Evolutionary conservation across 2,797 vertebrate genomes (phyloP).

Genomic region (Acrocephalus scirpaceus): DNA sequence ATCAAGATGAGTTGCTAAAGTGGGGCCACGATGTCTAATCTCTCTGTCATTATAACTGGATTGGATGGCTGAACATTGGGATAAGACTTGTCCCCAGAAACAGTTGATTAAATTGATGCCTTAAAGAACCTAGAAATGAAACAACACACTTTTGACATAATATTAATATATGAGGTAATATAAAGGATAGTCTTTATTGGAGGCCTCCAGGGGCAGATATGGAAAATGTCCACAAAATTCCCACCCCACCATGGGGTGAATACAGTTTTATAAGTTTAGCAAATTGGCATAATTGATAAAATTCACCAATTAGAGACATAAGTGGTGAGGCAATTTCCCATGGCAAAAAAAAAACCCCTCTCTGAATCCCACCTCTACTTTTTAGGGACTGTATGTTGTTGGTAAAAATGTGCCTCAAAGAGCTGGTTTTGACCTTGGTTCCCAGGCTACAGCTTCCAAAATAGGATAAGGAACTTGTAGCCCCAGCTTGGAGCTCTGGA

Average conservation of each 20-base stretch:
- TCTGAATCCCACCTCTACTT: not conserved
- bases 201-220: not conserved
- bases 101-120: not conserved
- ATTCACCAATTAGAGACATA: not conserved
- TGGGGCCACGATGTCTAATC: not conserved
- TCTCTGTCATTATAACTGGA: slow-evolving; percentile 6
- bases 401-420: not conserved
- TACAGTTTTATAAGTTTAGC: not conserved
- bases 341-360: fast-evolving
- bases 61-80: not conserved
- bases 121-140: not conserved
- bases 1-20: not conserved
- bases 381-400: fast-evolving
- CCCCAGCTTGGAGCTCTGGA: not conserved
- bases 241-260: fast-evolving
- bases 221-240: not conserved
- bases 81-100: slow-evolving; percentile 15
- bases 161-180: not conserved
- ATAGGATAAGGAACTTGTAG: too few species aligned
- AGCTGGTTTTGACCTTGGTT: not conserved
- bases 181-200: not conserved
- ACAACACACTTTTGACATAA: fast-evolving
- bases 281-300: not conserved
- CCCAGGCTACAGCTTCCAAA: not conserved
- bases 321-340: not conserved